Evolutionary conservation across 2,888 invertebrate genomes (phyloP), one percentile per base, ranked within the genome.

Genomic region (Julus scandinavius): DNA sequence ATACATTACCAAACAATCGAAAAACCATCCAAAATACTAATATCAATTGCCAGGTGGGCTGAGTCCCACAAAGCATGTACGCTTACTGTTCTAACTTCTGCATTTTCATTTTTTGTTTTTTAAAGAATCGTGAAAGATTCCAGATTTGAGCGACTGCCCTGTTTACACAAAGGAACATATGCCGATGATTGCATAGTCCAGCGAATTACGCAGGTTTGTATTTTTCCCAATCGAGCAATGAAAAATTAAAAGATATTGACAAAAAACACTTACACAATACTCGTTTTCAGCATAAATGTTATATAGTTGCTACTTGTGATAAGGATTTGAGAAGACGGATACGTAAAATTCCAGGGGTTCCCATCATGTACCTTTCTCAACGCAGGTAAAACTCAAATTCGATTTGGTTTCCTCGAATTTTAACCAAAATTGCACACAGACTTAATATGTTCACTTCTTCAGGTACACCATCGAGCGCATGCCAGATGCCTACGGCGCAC

Each of bases 251-350:
- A 29, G 29, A 38, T 87, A 11, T 58, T 84, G 29, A n/a, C 84
- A n/a, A 15, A 84, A 15, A 84, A n/a, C 2, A n/a, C 17, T n/a
- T 20, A n/a, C 84, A 29, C 80, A 80, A 80, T 13, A 80, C 38
- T 13, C 6, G 13, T 29, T 91, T 91, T 11, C 92, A 99, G 94
- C 99, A 99, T 92, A 99, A 99, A 92, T 99, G 99, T 93, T 99
- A 99, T 92, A 99, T 99, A 91, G 99, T 99, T 54, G 99, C 98
- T 1, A 99, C 99, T 17, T 99, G 99, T 93, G 99, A 99, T 93
- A 98, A 97, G 92, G 99, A 99, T 92, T 94, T 99, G 89, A 98
- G 98, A 92, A 94, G 97, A 91, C 94, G 99, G 91, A 97, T 99
- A 90, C 94, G 99, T 88, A 99, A 99, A 93, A 97, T 99, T 90